Conservation (phyloP, 2,113 vertebrate species). For the Podarcis raffonei region DNA sequence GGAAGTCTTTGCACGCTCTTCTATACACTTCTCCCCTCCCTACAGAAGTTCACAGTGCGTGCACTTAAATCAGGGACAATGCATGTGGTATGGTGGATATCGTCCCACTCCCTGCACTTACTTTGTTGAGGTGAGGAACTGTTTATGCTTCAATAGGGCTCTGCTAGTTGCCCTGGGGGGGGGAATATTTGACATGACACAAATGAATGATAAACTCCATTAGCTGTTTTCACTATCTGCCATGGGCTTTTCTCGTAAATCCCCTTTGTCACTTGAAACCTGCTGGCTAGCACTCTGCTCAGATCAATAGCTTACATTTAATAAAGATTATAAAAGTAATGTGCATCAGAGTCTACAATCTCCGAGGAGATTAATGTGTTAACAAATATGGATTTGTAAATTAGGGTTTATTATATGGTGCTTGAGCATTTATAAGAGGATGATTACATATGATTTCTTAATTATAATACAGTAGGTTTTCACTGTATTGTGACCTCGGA, state of each 20-base stretch:
- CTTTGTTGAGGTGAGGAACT: too few species aligned
- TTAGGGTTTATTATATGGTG: background rate
- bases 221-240: background rate
- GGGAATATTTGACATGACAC: background rate
- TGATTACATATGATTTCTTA: conserved; percentile 19
- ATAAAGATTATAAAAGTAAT: conserved; percentile 2
- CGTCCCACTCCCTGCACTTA: too few species aligned
- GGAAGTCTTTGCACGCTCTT: background rate
- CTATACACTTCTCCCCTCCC: background rate
- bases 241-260: background rate
- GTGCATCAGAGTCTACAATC: background rate
- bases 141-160: too few species aligned
- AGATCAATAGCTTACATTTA: conserved; percentile 25
- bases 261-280: background rate
- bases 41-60: background rate
- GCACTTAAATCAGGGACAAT: too few species aligned
- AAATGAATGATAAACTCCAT: background rate
- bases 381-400: background rate
- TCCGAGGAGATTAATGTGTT: background rate
- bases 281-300: background rate
- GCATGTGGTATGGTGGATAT: too few species aligned
- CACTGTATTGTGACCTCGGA: background rate
- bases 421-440: background rate
- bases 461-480: conserved; percentile 4
- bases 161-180: background rate